phyloP scores from a whole-genome alignment of 2,113 vertebrate species.

The Alectura lathami region DNA sequence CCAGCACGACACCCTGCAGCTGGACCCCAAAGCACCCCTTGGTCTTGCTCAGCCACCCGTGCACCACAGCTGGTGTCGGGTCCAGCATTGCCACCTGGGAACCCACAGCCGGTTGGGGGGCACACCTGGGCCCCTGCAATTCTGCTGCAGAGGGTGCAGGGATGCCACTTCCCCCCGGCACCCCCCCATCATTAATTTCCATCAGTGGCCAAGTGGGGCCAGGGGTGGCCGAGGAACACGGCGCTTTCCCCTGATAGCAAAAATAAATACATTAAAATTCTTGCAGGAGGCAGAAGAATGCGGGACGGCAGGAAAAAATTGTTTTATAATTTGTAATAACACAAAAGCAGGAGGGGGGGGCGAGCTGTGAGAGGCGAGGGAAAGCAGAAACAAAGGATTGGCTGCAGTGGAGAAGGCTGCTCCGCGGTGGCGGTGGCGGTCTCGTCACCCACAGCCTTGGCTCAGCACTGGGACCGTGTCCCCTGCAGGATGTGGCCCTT shows the following conservation, averaged over 20 bases:
- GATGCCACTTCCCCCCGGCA: not conserved
- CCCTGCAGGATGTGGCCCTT: not conserved
- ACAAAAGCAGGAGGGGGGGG: constrained; percentile 54
- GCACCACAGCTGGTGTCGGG: not conserved
- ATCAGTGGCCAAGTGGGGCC: not conserved
- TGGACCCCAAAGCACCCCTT: not conserved
- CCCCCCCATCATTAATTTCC: constrained; percentile 28
- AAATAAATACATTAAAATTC: constrained; percentile 89
- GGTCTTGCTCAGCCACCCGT: not conserved
- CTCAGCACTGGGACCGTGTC: not conserved
- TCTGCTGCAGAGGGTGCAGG: not conserved
- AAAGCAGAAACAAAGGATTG: constrained; percentile 38
- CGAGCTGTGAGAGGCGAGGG: not conserved
- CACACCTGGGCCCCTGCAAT: not conserved
- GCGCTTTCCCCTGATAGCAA: constrained; percentile 79
- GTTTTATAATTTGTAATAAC: constrained; percentile 84
- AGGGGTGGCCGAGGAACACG: constrained; percentile 70
- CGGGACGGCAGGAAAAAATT: constrained; percentile 75
- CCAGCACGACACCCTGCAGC: not conserved
- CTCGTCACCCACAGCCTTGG: rapidly evolving
- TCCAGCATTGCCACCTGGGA: not conserved
- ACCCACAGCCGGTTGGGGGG: rapidly evolving
- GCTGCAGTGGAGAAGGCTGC: not conserved
- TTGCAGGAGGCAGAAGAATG: constrained; percentile 83
- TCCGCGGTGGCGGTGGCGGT: not conserved